phyloP scores from a whole-genome alignment of 2,113 vertebrate genomes.

The Miniopterus natalensis region DNA sequence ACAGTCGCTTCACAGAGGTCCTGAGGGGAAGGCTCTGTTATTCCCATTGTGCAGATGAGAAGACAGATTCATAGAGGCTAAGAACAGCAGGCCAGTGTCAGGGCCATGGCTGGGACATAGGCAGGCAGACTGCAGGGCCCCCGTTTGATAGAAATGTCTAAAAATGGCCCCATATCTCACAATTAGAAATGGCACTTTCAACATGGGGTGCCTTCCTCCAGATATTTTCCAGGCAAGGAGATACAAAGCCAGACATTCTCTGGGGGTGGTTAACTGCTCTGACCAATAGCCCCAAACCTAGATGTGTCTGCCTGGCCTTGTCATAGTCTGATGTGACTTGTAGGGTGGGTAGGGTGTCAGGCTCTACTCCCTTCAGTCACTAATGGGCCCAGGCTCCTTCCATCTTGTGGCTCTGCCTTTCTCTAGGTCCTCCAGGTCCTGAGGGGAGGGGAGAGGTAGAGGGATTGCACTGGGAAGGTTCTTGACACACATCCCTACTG shows the following conservation, averaged over 20 bases:
- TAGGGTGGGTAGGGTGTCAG: not conserved
- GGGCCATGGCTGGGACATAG: too few relatives aligned
- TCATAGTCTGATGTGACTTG: not conserved
- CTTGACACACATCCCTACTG: not conserved
- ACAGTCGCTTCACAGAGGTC: accelerated
- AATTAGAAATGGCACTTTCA: accelerated
- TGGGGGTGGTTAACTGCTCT: accelerated
- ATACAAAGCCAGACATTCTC: accelerated
- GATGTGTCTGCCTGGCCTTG: not conserved
- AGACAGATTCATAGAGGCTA: not conserved
- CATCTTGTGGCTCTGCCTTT: not conserved
- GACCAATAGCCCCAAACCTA: not conserved
- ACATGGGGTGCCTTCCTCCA: not conserved
- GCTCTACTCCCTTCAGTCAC: accelerated
- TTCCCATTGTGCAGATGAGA: not conserved
- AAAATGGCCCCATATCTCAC: not conserved
- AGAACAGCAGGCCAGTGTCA: too few relatives aligned
- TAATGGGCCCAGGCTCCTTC: not conserved
- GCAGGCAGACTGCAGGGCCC: not conserved
- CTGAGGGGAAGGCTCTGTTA: accelerated
- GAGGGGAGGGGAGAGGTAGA: accelerated
- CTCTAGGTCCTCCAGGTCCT: not conserved
- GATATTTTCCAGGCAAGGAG: accelerated
- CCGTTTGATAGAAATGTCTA: too few relatives aligned
- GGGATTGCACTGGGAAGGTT: not conserved